Percentiles rank a stretch among this genome's conserved stretches.
Conservation (phyloP, 2,888 invertebrate species). For the Xanthostigma xanthostigma region DNA sequence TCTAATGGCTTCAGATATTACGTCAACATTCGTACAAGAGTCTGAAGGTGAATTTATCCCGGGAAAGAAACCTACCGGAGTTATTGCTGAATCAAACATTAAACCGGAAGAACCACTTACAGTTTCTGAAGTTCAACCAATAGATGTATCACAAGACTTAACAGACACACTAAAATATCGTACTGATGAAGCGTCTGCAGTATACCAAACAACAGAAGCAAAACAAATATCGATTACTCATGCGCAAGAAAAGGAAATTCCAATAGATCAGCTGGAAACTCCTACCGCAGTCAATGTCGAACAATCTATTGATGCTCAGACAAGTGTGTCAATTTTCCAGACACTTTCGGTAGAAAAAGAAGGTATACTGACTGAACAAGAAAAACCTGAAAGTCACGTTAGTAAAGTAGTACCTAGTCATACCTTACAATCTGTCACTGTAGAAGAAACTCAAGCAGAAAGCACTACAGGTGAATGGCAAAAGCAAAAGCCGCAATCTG, state of each 20-base stretch:
- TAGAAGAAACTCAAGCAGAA: slow-evolving; percentile 28
- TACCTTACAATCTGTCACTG: slow-evolving; percentile 35
- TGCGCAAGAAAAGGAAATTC: slow-evolving; percentile 49
- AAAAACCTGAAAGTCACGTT: slow-evolving; percentile 35
- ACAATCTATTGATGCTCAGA: slow-evolving; percentile 38
- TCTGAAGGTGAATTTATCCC: slow-evolving; percentile 40
- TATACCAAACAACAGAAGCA: slow-evolving; percentile 44
- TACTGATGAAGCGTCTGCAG: slow-evolving; percentile 34
- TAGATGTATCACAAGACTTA: slow-evolving; percentile 37
- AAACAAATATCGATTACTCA: slow-evolving; percentile 44
- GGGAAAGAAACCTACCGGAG: slow-evolving; percentile 33
- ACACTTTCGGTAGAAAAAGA: slow-evolving; percentile 51
- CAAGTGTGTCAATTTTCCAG: slow-evolving; percentile 44
- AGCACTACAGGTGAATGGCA: slow-evolving; percentile 23
- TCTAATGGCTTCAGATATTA: slow-evolving; percentile 40
- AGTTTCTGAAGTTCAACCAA: slow-evolving; percentile 40
- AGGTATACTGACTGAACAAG: slow-evolving; percentile 32
- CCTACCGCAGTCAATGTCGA: slow-evolving; percentile 28
- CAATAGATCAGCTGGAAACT: slow-evolving; percentile 22
- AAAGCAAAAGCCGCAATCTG: slow-evolving; percentile 24
- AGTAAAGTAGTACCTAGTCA: slow-evolving; percentile 33
- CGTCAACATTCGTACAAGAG: slow-evolving; percentile 48
- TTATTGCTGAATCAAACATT: slow-evolving; percentile 40
- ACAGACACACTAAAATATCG: slow-evolving; percentile 36
- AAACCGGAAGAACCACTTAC: slow-evolving; percentile 42